These are phyloP conservation scores for Solea senegalensis DNA, from an alignment of 2,113 vertebrate species.

Conservation along the genomic window DNA sequence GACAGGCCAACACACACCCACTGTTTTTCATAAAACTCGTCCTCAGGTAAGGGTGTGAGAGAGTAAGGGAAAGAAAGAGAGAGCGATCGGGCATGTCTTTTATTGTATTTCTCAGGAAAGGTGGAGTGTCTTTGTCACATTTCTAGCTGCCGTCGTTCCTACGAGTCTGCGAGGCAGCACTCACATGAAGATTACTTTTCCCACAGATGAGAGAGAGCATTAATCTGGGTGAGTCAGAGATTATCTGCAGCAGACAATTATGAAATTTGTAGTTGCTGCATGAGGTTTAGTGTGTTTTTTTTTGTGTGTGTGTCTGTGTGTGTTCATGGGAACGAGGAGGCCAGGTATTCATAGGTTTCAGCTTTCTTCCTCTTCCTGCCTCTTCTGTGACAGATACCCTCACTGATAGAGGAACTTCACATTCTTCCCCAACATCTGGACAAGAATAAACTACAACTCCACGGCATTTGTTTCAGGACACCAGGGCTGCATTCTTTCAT, in stretches of 20 bases:
- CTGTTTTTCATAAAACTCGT: not conserved
- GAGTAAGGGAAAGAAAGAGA: not conserved
- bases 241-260: not conserved
- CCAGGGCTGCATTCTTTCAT: not conserved
- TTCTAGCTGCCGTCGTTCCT: not conserved
- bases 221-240: not conserved
- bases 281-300: constrained; percentile 11
- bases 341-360: constrained; percentile 50
- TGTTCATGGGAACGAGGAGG: constrained; percentile 24
- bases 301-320: not conserved
- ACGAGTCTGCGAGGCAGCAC: not conserved
- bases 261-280: constrained; percentile 23
- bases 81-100: not conserved
- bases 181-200: not conserved
- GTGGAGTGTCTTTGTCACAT: not conserved
- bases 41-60: not conserved
- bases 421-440: constrained; percentile 2
- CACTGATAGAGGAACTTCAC: constrained; percentile 32
- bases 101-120: not conserved
- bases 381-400: constrained; percentile 33
- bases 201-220: not conserved
- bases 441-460: not conserved
- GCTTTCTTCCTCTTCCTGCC: constrained; percentile 57
- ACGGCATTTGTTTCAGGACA: not conserved
- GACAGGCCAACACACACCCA: constrained; percentile 5